A percentile compares a stretch with the other conserved stretches of the same genome.
Conservation (phyloP, 2,113 vertebrate genomes). For the Thalassarche chlororhynchos region DNA sequence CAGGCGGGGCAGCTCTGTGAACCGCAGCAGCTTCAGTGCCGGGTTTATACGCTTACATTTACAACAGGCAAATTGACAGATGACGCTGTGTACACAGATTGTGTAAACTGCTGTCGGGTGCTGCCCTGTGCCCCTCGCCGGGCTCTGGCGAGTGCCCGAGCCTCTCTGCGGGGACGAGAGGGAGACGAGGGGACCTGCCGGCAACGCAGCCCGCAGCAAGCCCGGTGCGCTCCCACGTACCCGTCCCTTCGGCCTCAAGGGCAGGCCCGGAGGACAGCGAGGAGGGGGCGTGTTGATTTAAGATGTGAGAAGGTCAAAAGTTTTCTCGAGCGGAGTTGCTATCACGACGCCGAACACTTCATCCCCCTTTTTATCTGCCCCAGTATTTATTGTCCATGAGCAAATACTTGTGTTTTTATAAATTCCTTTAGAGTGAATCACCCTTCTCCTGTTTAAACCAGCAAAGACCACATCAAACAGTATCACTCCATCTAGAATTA, state of each 20-base stretch:
- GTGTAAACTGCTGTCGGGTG: conserved; percentile 16
- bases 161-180: background rate
- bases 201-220: accelerated
- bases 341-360: conserved; percentile 45
- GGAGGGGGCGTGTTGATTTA: conserved; percentile 3
- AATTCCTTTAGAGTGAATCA: conserved; percentile 76
- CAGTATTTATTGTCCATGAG: conserved; percentile 73
- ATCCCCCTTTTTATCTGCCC: conserved; percentile 62
- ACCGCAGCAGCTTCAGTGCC: background rate
- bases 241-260: background rate
- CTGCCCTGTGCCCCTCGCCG: background rate
- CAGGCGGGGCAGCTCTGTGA: background rate
- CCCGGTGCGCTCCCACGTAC: background rate
- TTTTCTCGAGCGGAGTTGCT: conserved; percentile 40
- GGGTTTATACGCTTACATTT: background rate
- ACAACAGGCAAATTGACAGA: conserved; percentile 20
- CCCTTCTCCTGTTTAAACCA: conserved; percentile 72
- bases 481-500: conserved; percentile 71
- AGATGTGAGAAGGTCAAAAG: conserved; percentile 69
- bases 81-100: conserved; percentile 24
- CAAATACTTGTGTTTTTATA: conserved; percentile 79
- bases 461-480: conserved; percentile 74
- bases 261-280: background rate
- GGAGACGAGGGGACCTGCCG: background rate
- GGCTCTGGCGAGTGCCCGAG: background rate